phyloP scores from a whole-genome alignment of 2,888 invertebrate genomes.

The Agrochola lychnidis region DNA sequence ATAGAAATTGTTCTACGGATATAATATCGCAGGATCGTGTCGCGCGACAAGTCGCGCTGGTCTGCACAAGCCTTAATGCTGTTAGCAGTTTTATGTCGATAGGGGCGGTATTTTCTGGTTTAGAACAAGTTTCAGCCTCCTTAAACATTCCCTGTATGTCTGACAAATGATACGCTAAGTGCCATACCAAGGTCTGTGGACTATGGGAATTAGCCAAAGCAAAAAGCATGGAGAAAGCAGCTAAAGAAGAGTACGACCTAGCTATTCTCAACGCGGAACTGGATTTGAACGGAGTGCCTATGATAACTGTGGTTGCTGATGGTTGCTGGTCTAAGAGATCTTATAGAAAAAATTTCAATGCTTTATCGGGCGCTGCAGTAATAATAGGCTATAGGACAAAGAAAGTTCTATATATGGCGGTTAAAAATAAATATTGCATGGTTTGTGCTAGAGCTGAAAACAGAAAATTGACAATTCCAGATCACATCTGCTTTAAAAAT shows the following conservation, averaged over 20 bases:
- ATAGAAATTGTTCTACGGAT: too few species aligned
- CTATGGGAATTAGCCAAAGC: conserved; percentile 12
- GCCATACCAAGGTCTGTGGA: conserved; percentile 10
- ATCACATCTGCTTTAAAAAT: conserved; percentile 20
- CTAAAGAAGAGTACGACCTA: conserved; percentile 6
- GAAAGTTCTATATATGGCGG: conserved; percentile 23
- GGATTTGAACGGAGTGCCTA: conserved; percentile 15
- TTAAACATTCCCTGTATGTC: conserved; percentile 10
- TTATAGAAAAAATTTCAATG: conserved; percentile 13
- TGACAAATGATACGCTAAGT: conserved; percentile 6
- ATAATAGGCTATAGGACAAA: conserved; percentile 22
- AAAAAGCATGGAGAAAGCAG: conserved; percentile 13
- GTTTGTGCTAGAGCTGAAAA: conserved; percentile 18
- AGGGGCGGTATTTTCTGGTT: conserved; percentile 1
- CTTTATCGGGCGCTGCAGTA: conserved; percentile 18
- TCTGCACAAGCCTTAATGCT: too few species aligned
- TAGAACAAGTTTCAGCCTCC: conserved; percentile 11
- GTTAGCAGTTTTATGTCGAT: conserved; percentile 15
- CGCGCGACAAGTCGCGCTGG: too few species aligned
- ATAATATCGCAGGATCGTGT: too few species aligned
- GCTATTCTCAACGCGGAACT: conserved; percentile 8
- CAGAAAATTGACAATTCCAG: not conserved
- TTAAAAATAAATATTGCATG: conserved; percentile 17
- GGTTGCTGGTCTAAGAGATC: conserved; percentile 29
- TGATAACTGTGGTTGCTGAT: conserved; percentile 24